A percentile compares a stretch with the other conserved stretches of the same genome.
Evolutionary conservation across 2,888 invertebrate species (phyloP).

Genomic region (Allygus modestus): DNA sequence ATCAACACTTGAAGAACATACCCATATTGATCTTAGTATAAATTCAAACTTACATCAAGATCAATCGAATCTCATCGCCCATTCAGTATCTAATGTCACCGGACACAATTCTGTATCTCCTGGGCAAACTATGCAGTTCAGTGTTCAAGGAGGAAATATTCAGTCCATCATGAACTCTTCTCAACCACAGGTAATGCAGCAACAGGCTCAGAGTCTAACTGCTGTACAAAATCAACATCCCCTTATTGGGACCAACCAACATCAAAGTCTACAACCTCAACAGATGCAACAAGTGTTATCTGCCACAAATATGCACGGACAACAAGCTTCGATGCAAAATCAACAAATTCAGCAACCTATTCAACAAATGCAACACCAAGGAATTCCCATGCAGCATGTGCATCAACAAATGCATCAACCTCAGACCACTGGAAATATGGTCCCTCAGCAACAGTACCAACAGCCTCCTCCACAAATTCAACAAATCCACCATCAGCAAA

Average conservation of each 20-base stretch:
- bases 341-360: conserved; percentile 73
- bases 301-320: conserved; percentile 65
- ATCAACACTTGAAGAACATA: conserved; percentile 60
- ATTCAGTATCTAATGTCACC: conserved; percentile 64
- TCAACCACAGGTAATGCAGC: conserved; percentile 65
- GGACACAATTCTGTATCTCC: conserved; percentile 70
- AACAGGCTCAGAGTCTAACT: conserved; percentile 70
- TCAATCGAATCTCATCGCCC: conserved; percentile 34
- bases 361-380: conserved; percentile 76
- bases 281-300: conserved; percentile 72
- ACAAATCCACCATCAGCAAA: conserved; percentile 71
- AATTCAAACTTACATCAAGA: conserved; percentile 41
- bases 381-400: conserved; percentile 73
- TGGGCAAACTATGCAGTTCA: conserved; percentile 72
- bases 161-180: conserved; percentile 67
- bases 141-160: conserved; percentile 65
- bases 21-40: conserved; percentile 44
- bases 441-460: conserved; percentile 74
- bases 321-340: conserved; percentile 65
- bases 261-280: conserved; percentile 72
- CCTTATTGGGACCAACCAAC: conserved; percentile 70
- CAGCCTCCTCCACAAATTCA: conserved; percentile 74
- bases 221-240: conserved; percentile 70
- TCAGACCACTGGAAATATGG: conserved; percentile 69
- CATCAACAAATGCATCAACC: conserved; percentile 71